Evolutionary conservation across 2,888 invertebrate species (phyloP).

Genomic region (Hemistola chrysoprasaria): DNA sequence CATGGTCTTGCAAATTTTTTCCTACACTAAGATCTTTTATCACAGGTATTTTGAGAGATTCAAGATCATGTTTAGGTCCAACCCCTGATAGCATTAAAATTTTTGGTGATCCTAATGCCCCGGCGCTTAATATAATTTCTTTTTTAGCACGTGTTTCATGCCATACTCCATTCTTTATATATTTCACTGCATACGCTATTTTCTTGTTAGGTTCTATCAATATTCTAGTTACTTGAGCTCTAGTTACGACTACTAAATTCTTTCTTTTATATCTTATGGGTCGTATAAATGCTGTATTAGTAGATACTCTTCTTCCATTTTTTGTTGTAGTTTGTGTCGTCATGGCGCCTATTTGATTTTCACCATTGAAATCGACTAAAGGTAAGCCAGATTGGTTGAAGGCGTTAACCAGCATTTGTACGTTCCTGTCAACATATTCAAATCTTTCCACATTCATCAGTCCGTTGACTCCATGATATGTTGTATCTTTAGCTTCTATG

Average conservation of each 20-base stretch:
- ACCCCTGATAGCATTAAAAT: conserved; percentile 85
- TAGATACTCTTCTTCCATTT: conserved; percentile 81
- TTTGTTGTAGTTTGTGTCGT: conserved; percentile 82
- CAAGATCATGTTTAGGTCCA: conserved; percentile 78
- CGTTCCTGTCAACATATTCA: conserved; percentile 81
- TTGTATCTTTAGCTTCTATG: conserved; percentile 61
- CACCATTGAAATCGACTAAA: conserved; percentile 80
- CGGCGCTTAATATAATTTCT: conserved; percentile 83
- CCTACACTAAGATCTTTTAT: conserved; percentile 86
- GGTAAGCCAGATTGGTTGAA: conserved; percentile 83
- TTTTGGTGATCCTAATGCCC: conserved; percentile 82
- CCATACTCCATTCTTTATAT: conserved; percentile 41
- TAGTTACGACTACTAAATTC: conserved; percentile 72
- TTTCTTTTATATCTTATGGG: conserved; percentile 79
- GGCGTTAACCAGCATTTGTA: conserved; percentile 75
- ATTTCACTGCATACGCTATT: conserved; percentile 53
- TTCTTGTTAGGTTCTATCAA: conserved; percentile 68
- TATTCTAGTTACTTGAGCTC: conserved; percentile 78
- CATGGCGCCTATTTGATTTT: conserved; percentile 82
- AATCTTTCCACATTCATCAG: conserved; percentile 84
- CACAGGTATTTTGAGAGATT: conserved; percentile 69
- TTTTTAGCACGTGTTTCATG: conserved; percentile 62
- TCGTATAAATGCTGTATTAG: conserved; percentile 84
- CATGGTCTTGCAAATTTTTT: conserved; percentile 88
- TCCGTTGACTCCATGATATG: conserved; percentile 82